Evolutionary conservation across 2,113 vertebrate species (phyloP).

Genomic region (Mugil cephalus): DNA sequence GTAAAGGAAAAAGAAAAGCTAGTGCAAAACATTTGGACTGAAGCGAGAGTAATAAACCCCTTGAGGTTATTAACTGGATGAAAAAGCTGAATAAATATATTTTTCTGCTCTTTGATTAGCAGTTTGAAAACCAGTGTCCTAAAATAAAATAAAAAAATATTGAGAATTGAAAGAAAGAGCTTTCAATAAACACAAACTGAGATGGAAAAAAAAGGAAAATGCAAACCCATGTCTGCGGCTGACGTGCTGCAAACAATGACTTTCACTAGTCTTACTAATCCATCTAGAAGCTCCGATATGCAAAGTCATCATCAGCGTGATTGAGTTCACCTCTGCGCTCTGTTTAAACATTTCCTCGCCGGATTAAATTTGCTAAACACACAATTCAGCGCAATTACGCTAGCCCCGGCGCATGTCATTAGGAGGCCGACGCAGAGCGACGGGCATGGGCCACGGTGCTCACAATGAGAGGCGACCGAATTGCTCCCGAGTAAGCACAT

Average conservation of each 20-base stretch:
- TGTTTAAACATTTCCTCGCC: slow-evolving; percentile 64
- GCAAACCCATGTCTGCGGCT: slow-evolving; percentile 11
- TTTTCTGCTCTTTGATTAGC: no score
- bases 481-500: slow-evolving; percentile 26
- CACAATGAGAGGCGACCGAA: slow-evolving; percentile 30
- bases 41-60: neutral
- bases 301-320: slow-evolving; percentile 56
- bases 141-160: no score
- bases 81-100: neutral
- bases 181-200: neutral
- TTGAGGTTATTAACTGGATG: no score
- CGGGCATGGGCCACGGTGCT: neutral
- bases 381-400: slow-evolving; percentile 72
- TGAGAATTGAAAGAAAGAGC: no score
- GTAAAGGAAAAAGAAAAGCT: neutral
- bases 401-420: slow-evolving; percentile 46
- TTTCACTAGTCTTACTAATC: slow-evolving; percentile 28
- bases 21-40: neutral
- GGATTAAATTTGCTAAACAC: slow-evolving; percentile 78
- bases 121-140: no score
- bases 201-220: slow-evolving; percentile 7
- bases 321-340: slow-evolving; percentile 43
- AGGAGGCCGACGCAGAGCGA: slow-evolving; percentile 18
- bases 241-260: slow-evolving; percentile 8
- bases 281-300: slow-evolving; percentile 27